Evolutionary conservation across 2,113 vertebrate species (phyloP).

Genomic region (Ivindomyrus marchei): DNA sequence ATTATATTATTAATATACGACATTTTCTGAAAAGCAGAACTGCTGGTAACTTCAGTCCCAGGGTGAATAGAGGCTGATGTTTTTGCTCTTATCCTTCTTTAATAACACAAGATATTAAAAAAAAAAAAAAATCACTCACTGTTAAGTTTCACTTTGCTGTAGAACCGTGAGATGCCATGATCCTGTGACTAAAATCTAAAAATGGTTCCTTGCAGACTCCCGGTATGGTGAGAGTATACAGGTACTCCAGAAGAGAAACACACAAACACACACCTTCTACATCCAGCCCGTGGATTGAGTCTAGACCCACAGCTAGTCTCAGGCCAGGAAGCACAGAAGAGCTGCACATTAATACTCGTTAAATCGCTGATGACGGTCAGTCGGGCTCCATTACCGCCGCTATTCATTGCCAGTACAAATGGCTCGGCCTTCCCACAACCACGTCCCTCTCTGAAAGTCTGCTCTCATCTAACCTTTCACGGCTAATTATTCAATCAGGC

Average conservation of each 20-base stretch:
- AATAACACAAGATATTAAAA: background rate
- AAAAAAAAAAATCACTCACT: background rate
- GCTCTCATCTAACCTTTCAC: background rate
- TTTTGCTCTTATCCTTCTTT: background rate
- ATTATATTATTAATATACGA: background rate
- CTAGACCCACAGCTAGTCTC: background rate
- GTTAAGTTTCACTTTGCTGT: background rate
- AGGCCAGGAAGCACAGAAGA: background rate
- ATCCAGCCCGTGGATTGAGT: background rate
- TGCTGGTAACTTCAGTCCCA: background rate
- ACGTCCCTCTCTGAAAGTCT: background rate
- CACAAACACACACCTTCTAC: slow-evolving; percentile 3
- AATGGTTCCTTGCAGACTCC: background rate
- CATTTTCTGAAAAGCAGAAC: background rate
- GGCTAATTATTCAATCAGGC: background rate
- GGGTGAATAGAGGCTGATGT: background rate
- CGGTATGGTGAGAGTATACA: background rate
- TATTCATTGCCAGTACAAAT: background rate
- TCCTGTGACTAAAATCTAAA: background rate
- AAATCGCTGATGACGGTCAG: background rate
- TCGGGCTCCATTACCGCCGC: background rate
- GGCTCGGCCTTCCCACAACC: background rate
- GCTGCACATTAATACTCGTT: background rate
- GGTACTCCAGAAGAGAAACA: background rate
- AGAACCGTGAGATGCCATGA: background rate